Evolutionary conservation across 2,797 vertebrate genomes (phyloP).

Genomic region (Coreius guichenoti): DNA sequence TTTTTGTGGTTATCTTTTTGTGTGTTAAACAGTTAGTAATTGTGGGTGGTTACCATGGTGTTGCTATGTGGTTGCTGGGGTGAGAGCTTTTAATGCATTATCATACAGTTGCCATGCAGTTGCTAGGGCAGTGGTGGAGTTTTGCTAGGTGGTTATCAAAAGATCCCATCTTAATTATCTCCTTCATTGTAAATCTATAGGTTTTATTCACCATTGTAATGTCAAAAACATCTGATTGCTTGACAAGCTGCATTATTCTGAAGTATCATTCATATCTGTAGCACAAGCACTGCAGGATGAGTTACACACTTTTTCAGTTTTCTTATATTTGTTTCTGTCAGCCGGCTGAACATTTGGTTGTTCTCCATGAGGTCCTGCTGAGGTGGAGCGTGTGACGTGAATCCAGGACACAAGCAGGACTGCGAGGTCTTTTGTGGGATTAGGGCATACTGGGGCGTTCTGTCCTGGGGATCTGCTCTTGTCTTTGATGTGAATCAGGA

Average conservation of each 20-base stretch:
- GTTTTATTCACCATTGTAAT: background rate
- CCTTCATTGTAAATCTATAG: background rate
- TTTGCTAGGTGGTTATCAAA: background rate
- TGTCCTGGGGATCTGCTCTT: slow-evolving; percentile 30
- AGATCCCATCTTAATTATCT: background rate
- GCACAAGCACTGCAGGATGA: background rate
- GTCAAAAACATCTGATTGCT: background rate
- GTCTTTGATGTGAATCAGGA: slow-evolving; percentile 63
- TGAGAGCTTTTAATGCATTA: background rate
- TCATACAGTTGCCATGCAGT: background rate
- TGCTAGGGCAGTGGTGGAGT: background rate
- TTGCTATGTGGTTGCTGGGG: background rate
- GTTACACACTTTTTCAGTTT: background rate
- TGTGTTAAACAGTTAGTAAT: too few relatives aligned
- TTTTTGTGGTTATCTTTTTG: too few relatives aligned
- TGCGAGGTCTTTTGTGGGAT: slow-evolving; percentile 56
- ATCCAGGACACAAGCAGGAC: slow-evolving; percentile 30
- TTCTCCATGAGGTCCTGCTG: slow-evolving; percentile 28
- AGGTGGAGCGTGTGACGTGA: slow-evolving; percentile 12
- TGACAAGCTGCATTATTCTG: background rate
- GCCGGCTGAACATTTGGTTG: slow-evolving; percentile 5
- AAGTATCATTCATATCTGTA: background rate
- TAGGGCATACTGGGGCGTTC: slow-evolving; percentile 42
- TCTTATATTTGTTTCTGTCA: background rate
- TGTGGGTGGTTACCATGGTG: background rate